Conservation (phyloP, 1,140 invertebrate genomes). For the Drosophila setifemur region DNA sequence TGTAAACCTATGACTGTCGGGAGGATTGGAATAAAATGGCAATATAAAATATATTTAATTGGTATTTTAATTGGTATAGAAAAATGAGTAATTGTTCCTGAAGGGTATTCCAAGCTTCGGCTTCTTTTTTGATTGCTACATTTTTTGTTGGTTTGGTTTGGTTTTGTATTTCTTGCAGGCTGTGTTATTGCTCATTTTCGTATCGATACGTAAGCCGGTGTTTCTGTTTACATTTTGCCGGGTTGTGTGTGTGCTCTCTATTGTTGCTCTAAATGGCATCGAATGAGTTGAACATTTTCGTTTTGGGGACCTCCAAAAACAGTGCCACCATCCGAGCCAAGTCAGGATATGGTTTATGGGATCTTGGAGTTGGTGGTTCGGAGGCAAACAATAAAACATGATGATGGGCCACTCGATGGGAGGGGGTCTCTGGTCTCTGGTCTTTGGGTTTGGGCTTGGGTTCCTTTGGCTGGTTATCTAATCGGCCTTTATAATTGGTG, state of each 20-base stretch:
- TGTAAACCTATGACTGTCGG: no score
- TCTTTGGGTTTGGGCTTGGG: no score
- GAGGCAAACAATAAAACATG: slow-evolving; percentile 63
- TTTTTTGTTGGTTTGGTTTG: slow-evolving; percentile 8
- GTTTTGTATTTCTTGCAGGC: slow-evolving; percentile 18
- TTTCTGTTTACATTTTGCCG: slow-evolving; percentile 68
- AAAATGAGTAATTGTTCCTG: no score
- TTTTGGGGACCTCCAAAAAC: slow-evolving; percentile 62
- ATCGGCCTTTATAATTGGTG: slow-evolving; percentile 77
- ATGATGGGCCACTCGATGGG: slow-evolving; percentile 47
- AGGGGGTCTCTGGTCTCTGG: slow-evolving; percentile 18
- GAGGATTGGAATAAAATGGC: no score
- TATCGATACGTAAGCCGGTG: slow-evolving; percentile 66
- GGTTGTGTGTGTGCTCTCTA: slow-evolving; percentile 64
- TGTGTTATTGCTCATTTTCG: slow-evolving; percentile 79
- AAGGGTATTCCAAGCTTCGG: no score
- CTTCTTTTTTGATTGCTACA: no score
- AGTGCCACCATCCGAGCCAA: slow-evolving; percentile 24
- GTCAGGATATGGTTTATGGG: neutral
- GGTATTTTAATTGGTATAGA: no score
- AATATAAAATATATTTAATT: no score
- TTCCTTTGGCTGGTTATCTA: slow-evolving; percentile 74
- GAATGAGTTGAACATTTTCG: slow-evolving; percentile 73
- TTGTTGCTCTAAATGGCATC: slow-evolving; percentile 79
- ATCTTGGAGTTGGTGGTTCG: neutral